Evolutionary conservation across 1,140 invertebrate genomes (phyloP), one percentile per base, ranked within the genome.

Genomic region (Homalodisca vitripennis): DNA sequence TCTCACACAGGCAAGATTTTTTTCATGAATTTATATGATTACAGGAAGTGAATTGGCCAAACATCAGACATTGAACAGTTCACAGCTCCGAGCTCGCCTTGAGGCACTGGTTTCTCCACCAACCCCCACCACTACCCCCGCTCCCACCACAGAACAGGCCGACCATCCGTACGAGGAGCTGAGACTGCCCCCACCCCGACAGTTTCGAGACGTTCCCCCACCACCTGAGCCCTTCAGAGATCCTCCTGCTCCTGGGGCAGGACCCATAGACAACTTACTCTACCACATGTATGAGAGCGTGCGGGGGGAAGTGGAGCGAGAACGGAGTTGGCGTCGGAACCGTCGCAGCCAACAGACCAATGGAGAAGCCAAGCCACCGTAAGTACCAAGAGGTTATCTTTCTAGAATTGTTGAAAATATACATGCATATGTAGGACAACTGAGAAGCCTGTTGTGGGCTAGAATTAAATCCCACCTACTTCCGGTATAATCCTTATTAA

Each of bases 211-310:
- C 29, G 32, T 66, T 3, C 66, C 72, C 46, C 73, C 71, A 1
- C 86, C 86, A 12, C 90, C 90, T 0, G 89, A 91, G 74, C 86
- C 86, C 73, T 91, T 91, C 76, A 79, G 86, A 0, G 87, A 88
- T 74, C 85, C 85, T 0, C 71, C 67, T n/a, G 30, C 72, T 20
- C 65, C 72, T 53, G 57, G 68, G 14, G 78, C 70, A 72, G 82
- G 81, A 26, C 86, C 87, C 46, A 83, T 92, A 32, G 90, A 92
- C 76, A 92, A 92, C 80, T 88, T 89, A 0, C 79, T 92, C 0
- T 92, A 92, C 73, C 90, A 92, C 77, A 87, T 91, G n/a, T 91
- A 90, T 75, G 90, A 91, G 80, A 88, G 85, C 73, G 83, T 85
- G 0, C 2, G 55, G 26, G 80, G 81, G 69, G 74, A 77, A 32